Evolutionary conservation across 1,140 invertebrate species (phyloP), one percentile per base, ranked within the genome.

Genomic region (Drosophila pruinosa): DNA sequence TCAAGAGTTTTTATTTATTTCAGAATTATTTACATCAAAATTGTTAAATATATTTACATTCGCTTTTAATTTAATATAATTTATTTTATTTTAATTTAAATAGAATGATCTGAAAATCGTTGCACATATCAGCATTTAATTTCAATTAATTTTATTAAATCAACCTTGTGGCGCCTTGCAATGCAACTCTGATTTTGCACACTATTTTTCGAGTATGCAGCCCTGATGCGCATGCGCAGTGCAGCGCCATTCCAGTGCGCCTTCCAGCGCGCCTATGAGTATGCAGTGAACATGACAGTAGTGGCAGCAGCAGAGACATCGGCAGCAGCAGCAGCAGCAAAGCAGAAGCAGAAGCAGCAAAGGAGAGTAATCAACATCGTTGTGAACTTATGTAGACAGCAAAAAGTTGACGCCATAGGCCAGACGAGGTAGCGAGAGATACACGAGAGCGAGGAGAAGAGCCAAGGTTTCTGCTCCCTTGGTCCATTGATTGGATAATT

Each of bases 211-310:
- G 31, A n/a, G 34, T 41, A 2, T 45, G 62, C 39, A 82, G 22
- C 78, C 78, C 78, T 88, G 64, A 28, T 10, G 59, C 69, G 41
- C 31, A 67, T 57, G 59, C 61, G 34, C 57, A 52, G 43, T 48
- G 39, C 22, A 52, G 43, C 59, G 43, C 36, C n/a, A n/a, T 74
- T 89, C 78, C 76, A 76, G 48, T 52, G 63, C 38, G 26, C 45
- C 43, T 86, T 86, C 81, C 81, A 63, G 74, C 64, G 64, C 41
- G 76, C 85, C 79, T 65, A 89, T 85, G 72, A 89, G 85, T 89
- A 89, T 89, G 85, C 85, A 89, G 73, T 89, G 83, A 89, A 89
- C 83, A 81, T 86, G 81, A 86, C 81, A 85, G 82, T 58, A 89
- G 75, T 64, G 36, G 62, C 68, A 72, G 73, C 65, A 75, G 72